Percentiles rank a stretch among this genome's conserved stretches.
phyloP scores from a whole-genome alignment of 2,797 vertebrate genomes.

The Varecia variegata region DNA sequence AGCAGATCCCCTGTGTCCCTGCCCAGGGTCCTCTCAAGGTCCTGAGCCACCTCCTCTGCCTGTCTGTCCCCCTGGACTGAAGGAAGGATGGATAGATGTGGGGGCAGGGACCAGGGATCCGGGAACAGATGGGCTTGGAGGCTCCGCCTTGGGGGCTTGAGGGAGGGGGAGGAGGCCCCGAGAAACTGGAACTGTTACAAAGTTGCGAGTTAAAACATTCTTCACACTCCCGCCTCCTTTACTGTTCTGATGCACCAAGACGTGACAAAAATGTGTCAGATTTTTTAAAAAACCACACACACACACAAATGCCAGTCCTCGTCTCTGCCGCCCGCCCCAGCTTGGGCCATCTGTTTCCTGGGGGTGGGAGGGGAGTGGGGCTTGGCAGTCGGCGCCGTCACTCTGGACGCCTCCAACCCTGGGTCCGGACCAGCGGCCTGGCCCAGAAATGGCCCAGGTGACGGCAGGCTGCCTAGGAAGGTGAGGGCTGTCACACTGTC shows the following conservation, averaged over 20 bases:
- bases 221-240: slow-evolving; percentile 80
- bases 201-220: slow-evolving; percentile 79
- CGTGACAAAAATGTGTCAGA: slow-evolving; percentile 81
- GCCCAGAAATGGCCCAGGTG: not conserved
- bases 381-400: not conserved
- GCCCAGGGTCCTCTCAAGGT: not conserved
- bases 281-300: slow-evolving; percentile 79
- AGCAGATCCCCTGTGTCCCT: not conserved
- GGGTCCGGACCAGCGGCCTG: not conserved
- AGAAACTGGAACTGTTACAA: slow-evolving; percentile 74
- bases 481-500: not conserved
- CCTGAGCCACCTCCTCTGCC: not conserved
- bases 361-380: slow-evolving; percentile 65
- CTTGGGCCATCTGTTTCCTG: slow-evolving; percentile 74
- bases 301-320: slow-evolving; percentile 79
- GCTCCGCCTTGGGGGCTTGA: slow-evolving; percentile 10
- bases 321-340: slow-evolving; percentile 60
- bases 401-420: slow-evolving; percentile 17
- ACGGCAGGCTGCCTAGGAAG: not conserved
- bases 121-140: slow-evolving; percentile 72
- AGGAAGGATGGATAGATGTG: not conserved
- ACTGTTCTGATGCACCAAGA: slow-evolving; percentile 79
- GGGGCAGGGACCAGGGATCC: slow-evolving; percentile 28
- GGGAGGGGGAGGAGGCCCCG: slow-evolving; percentile 52
- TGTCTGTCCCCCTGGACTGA: not conserved